phyloP scores from a whole-genome alignment of 2,888 invertebrate genomes.

The Drosophila sordidula region DNA sequence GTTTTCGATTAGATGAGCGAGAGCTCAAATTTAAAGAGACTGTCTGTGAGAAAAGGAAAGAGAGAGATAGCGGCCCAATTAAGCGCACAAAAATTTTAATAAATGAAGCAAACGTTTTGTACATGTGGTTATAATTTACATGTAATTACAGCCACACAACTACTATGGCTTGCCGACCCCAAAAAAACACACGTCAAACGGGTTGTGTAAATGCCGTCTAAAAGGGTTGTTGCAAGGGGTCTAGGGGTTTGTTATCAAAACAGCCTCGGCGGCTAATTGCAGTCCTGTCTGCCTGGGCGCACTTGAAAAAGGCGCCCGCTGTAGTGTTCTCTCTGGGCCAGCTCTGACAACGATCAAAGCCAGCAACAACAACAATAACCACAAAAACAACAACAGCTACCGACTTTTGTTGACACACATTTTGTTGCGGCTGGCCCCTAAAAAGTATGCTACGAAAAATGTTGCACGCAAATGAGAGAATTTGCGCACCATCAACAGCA shows the following conservation, averaged over 20 bases:
- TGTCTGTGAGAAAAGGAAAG: neutral
- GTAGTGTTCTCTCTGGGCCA: constrained; percentile 31
- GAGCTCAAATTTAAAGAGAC: neutral
- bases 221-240: constrained; percentile 25
- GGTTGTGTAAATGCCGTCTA: constrained; percentile 53
- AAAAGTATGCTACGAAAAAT: constrained; percentile 68
- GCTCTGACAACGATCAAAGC: constrained; percentile 27
- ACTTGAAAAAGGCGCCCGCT: constrained; percentile 37
- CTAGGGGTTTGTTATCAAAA: constrained; percentile 4
- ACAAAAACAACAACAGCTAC: constrained; percentile 3
- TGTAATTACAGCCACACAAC: constrained; percentile 65
- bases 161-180: constrained; percentile 20
- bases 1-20: constrained; percentile 10
- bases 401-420: constrained; percentile 72
- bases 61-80: constrained; percentile 42
- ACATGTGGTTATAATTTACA: constrained; percentile 67
- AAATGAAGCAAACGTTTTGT: constrained; percentile 60
- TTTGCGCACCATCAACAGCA: constrained; percentile 66
- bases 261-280: constrained; percentile 51
- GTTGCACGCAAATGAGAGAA: constrained; percentile 71
- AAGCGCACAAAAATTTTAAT: constrained; percentile 56
- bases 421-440: constrained; percentile 57
- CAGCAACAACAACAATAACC: constrained; percentile 10
- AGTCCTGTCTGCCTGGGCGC: constrained; percentile 51
- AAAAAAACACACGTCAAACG: constrained; percentile 44